Base-by-base conservation (phyloP, 2,797 vertebrate genomes). In the Eulemur mongoz region DNA sequence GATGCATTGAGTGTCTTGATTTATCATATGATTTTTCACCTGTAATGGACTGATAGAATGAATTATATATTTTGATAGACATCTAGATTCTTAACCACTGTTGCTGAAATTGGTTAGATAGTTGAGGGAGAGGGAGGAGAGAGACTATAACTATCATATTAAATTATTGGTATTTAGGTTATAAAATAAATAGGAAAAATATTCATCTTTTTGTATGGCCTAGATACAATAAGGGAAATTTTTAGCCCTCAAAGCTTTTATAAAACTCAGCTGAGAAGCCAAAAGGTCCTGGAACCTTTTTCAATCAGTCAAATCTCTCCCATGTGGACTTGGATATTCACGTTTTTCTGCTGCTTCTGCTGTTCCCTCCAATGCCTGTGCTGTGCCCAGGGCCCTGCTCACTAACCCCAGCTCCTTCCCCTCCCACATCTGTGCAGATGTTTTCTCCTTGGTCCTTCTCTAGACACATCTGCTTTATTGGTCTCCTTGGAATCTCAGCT, bases 301-400 rank as follows among this genome's bases (percentile, higher is more conserved):
- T 1, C 20, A 2, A 2, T 72, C 15, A 7, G 22, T 27, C n/a
- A 20, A 0, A 12, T 32, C 54, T 72, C 57, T 35, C 38, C 38
- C 7, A 10, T 10, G 52, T 0, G 10, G 2, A 27, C 32, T 6
- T 7, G 11, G 9, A 23, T 32, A 2, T 25, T 15, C 20, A 3
- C 1, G 1, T 4, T 57, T 72, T 5, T 18, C 50, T 52, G 50
- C n/a, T 18, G 4, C 9, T 10, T 25, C 30, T 32, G 45, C 40
- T 27, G 18, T 32, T 63, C 25, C 4, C 35, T 27, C 17, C 7
- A 32, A 32, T n/a, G 32, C 63, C 7, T 67, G 57, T 27, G 25
- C 57, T 35, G 15, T 35, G n/a, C 70, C 45, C 45, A 20, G 45
- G 30, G 43, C 73, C 17, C 30, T 0, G 27, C 32, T 43, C 45